Conservation (phyloP, 2,888 invertebrate species). For the Urechis unicinctus region DNA sequence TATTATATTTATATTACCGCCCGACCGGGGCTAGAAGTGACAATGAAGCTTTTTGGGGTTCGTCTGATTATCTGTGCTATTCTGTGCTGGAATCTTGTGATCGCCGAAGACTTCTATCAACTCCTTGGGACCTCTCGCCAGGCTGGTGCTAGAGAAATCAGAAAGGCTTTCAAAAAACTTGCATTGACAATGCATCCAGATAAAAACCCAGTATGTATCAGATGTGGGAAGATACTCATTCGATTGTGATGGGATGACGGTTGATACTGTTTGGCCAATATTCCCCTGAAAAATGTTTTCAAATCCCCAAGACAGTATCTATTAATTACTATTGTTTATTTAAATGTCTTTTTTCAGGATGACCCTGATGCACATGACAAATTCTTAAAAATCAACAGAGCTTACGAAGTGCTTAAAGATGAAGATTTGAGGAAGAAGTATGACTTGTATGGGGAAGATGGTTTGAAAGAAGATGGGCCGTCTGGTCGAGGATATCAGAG, state of each 20-base stretch:
- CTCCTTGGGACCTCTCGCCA: conserved; percentile 63
- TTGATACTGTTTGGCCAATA: no score
- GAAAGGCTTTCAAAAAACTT: conserved; percentile 71
- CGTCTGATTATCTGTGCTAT: no score
- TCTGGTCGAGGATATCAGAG: conserved; percentile 68
- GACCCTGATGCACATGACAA: conserved; percentile 67
- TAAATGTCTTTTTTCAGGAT: conserved; percentile 60
- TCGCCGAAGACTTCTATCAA: conserved; percentile 60
- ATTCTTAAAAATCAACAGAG: conserved; percentile 72
- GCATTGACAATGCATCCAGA: conserved; percentile 72
- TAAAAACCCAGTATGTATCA: conserved; percentile 57
- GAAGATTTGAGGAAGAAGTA: conserved; percentile 66
- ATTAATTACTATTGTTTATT: no score
- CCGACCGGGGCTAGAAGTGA: no score
- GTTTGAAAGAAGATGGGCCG: conserved; percentile 57
- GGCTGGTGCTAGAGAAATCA: conserved; percentile 65
- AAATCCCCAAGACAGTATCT: not conserved
- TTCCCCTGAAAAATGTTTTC: no score
- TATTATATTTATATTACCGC: no score
- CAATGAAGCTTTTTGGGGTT: no score
- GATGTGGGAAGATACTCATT: no score
- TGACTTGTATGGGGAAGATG: conserved; percentile 72
- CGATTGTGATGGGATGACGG: not conserved
- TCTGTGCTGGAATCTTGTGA: no score
- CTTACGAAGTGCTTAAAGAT: conserved; percentile 82